These are phyloP conservation scores for Platichthys flesus DNA, from an alignment of 2,113 vertebrate genomes.

Conservation along the genomic window DNA sequence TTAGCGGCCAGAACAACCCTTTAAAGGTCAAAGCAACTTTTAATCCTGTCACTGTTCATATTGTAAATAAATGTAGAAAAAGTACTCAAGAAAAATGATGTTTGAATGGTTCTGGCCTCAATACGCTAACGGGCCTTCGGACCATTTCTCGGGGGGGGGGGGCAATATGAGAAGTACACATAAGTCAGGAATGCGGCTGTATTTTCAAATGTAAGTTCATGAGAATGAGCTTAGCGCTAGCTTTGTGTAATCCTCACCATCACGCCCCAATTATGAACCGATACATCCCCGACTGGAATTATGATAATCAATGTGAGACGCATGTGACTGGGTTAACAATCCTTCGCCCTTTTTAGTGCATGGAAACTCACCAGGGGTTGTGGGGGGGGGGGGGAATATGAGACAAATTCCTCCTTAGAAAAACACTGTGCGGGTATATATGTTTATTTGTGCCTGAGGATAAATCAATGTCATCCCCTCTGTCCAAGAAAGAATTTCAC, in stretches of 20 bases:
- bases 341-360: slow-evolving; percentile 20
- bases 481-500: no score
- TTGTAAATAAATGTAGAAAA: not conserved
- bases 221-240: slow-evolving; percentile 68
- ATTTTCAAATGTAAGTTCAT: slow-evolving; percentile 57
- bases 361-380: not conserved
- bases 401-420: not conserved
- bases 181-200: slow-evolving; percentile 50
- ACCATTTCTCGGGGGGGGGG: not conserved
- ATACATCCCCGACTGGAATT: slow-evolving; percentile 56
- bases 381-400: no score
- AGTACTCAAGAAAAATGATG: not conserved
- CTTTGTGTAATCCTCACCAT: slow-evolving; percentile 68
- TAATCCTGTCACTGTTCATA: not conserved
- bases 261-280: slow-evolving; percentile 64
- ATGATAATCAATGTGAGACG: slow-evolving; percentile 59
- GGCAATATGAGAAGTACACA: slow-evolving; percentile 43
- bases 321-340: slow-evolving; percentile 71
- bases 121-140: slow-evolving; percentile 3
- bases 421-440: not conserved
- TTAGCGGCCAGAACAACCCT: not conserved
- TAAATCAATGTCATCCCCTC: no score
- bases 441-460: not conserved
- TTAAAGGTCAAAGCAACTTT: slow-evolving; percentile 33
- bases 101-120: slow-evolving; percentile 34